Base-by-base conservation (phyloP, 2,888 invertebrate genomes). In the Synergus laeviventris region DNA sequence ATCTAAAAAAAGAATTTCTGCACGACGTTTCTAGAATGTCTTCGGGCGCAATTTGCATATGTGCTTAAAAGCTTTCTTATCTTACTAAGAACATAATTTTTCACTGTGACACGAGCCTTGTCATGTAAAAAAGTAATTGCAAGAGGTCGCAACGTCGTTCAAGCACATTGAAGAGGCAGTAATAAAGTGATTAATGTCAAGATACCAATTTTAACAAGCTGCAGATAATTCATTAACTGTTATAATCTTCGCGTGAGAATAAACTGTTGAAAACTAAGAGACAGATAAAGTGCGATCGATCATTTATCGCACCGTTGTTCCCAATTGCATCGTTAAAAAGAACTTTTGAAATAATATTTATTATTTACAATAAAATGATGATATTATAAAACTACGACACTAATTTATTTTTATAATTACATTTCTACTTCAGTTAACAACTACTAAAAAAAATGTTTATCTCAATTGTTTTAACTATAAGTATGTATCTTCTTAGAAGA, bases 41-140 rank as follows among this genome's bases (percentile, higher is more conserved):
- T 14, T 1, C 2, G 16, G 31, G 14, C n/a, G 9, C 31, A 61
- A 31, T 62, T 36, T 36, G 36, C 38, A 62, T 62, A 62, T 4
- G 9, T 18, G n/a, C 38, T n/a, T 62, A 62, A 16, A 62, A 62
- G 62, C 62, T 9, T 18, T 18, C 62, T 18, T 38, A 38, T 18
- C 38, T 18, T 39, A 38, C 11, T 16, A n/a, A 62, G 36, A 39
- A 62, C 62, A 39, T 61, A 9, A 61, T 62, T 62, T 39, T 36
- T 62, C 38, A 62, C 2, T 38, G 62, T 9, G 38, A 36, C 36
- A 38, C 38, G 38, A 62, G 36, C n/a, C 36, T 62, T 62, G 62
- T 39, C 38, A 62, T 18, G 62, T 62, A 62, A 62, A 62, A 62
- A 62, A 62, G 18, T 62, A 62, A 62, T 62, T 62, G 18, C 62